phyloP scores from a whole-genome alignment of 2,888 invertebrate genomes.

The Lithodes maja region DNA sequence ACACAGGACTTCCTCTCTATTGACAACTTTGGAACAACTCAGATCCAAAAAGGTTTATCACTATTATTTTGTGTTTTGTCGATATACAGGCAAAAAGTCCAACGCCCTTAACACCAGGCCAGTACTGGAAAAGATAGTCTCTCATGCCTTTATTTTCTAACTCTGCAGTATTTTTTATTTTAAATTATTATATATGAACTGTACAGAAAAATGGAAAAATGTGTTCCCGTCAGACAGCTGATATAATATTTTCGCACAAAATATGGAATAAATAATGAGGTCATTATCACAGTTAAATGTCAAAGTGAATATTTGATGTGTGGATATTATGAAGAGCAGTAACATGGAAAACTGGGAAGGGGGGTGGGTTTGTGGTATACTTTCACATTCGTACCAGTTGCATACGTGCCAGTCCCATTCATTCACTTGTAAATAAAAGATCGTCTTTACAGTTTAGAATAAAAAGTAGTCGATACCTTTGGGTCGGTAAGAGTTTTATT shows the following conservation, averaged over 20 bases:
- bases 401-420: slow-evolving; percentile 53
- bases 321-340: slow-evolving; percentile 47
- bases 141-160: slow-evolving; percentile 47
- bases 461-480: slow-evolving; percentile 54
- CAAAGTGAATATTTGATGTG: slow-evolving; percentile 63
- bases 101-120: background rate
- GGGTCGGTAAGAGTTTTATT: slow-evolving; percentile 30
- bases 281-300: slow-evolving; percentile 70
- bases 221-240: slow-evolving; percentile 57
- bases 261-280: slow-evolving; percentile 70
- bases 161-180: slow-evolving; percentile 45
- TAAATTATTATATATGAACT: slow-evolving; percentile 31
- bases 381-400: slow-evolving; percentile 41
- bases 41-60: slow-evolving; percentile 48
- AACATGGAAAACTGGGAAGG: slow-evolving; percentile 49
- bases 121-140: slow-evolving; percentile 55
- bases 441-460: slow-evolving; percentile 46
- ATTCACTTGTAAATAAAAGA: slow-evolving; percentile 62
- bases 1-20: slow-evolving; percentile 21
- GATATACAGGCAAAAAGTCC: background rate
- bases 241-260: slow-evolving; percentile 61
- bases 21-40: slow-evolving; percentile 49
- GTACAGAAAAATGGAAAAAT: slow-evolving; percentile 32
- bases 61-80: slow-evolving; percentile 24
- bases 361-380: slow-evolving; percentile 36